Conservation (phyloP, 2,888 invertebrate species). For the Papilio protenor region DNA sequence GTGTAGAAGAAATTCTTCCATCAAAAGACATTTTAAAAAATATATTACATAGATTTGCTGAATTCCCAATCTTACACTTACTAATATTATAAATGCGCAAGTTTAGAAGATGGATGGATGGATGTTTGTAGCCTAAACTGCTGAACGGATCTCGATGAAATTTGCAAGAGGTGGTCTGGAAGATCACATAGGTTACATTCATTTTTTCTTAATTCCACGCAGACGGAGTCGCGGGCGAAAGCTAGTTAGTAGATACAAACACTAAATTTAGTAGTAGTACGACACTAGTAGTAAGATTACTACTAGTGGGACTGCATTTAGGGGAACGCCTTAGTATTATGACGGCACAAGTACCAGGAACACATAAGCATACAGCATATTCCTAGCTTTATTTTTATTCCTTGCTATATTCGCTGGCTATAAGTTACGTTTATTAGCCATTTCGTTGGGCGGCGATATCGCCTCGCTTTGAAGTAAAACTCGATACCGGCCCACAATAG, state of each 20-base stretch:
- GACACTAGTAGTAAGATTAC: background rate
- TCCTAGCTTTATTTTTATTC: conserved; percentile 28
- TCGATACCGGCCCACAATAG: conserved; percentile 29
- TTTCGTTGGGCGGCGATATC: conserved; percentile 36
- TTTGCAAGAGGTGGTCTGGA: no score
- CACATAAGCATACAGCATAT: background rate
- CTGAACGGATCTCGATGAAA: no score
- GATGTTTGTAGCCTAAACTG: no score
- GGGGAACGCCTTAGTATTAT: background rate
- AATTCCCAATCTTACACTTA: no score
- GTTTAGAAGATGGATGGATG: no score
- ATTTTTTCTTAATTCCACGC: no score
- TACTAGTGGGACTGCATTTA: background rate
- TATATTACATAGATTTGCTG: no score
- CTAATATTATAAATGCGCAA: no score
- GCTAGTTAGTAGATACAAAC: background rate
- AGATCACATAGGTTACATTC: no score
- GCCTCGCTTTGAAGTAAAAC: conserved; percentile 30
- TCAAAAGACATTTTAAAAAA: background rate
- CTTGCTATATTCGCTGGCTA: conserved; percentile 6
- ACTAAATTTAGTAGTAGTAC: background rate
- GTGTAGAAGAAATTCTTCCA: background rate
- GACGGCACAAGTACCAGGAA: background rate
- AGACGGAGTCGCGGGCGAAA: no score
- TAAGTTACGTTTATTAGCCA: conserved; percentile 36